phyloP scores from a whole-genome alignment of 2,888 invertebrate species.

The Brachyptera risi region DNA sequence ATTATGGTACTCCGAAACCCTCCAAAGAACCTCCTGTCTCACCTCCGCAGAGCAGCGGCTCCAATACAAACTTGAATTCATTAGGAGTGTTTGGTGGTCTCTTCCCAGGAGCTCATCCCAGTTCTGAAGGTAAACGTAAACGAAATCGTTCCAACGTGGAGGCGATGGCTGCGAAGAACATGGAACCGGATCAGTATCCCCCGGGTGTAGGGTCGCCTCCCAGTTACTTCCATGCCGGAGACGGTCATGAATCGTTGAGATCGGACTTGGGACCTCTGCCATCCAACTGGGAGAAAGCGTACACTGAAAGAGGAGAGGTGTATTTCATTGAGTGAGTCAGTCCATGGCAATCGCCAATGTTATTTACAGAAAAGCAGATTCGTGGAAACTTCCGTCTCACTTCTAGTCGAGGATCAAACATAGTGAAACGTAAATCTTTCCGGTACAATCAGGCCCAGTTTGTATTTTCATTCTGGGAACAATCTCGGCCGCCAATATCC shows the following conservation, averaged over 20 bases:
- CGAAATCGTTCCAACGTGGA: slow-evolving; percentile 54
- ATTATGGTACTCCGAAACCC: slow-evolving; percentile 58
- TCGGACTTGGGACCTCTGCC: slow-evolving; percentile 83
- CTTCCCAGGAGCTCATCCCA: slow-evolving; percentile 50
- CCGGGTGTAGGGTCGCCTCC: slow-evolving; percentile 31
- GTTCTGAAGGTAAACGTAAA: slow-evolving; percentile 50
- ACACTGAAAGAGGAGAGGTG: slow-evolving; percentile 92
- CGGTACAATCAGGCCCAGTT: too few species aligned
- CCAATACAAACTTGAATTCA: slow-evolving; percentile 29
- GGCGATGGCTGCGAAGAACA: slow-evolving; percentile 46
- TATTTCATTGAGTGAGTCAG: slow-evolving; percentile 97
- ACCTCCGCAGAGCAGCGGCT: slow-evolving; percentile 36
- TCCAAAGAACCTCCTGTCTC: slow-evolving; percentile 41
- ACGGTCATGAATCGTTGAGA: slow-evolving; percentile 54
- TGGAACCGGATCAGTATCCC: slow-evolving; percentile 34
- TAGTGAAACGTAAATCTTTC: too few species aligned
- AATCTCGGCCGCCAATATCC: too few species aligned
- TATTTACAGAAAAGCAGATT: too few species aligned
- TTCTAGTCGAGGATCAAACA: too few species aligned
- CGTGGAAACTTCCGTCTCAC: too few species aligned
- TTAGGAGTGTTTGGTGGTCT: slow-evolving; percentile 37
- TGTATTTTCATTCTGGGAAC: too few species aligned
- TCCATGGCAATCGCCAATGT: too few species aligned
- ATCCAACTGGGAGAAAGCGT: slow-evolving; percentile 96
- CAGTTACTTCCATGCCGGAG: slow-evolving; percentile 39